phyloP scores from a whole-genome alignment of 1,140 invertebrate genomes.

The Aphelenchoides avenae region DNA sequence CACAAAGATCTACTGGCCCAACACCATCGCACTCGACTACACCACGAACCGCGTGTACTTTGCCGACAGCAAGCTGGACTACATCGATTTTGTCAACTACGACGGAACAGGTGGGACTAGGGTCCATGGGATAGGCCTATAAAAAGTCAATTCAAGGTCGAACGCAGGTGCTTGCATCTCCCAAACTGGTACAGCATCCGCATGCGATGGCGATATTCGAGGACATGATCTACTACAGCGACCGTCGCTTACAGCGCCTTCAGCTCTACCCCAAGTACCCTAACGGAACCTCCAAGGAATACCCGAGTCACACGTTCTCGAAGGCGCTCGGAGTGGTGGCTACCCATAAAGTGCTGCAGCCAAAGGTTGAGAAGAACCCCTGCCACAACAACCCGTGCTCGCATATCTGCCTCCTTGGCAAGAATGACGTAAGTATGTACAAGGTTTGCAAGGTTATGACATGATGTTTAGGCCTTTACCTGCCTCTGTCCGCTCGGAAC shows the following conservation, averaged over 20 bases:
- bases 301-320: constrained; percentile 77
- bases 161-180: constrained; percentile 52
- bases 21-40: constrained; percentile 87
- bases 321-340: constrained; percentile 90
- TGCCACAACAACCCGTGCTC: constrained; percentile 75
- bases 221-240: constrained; percentile 93
- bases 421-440: constrained; percentile 33
- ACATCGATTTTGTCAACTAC: constrained; percentile 96
- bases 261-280: constrained; percentile 58
- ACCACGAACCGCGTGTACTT: constrained; percentile 90
- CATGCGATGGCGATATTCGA: constrained; percentile 89
- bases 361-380: constrained; percentile 70
- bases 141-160: constrained; percentile 75
- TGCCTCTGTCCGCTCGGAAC: constrained; percentile 88
- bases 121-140: not conserved
- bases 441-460: too few relatives aligned
- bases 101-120: constrained; percentile 71
- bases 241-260: constrained; percentile 62
- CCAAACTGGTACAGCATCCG: constrained; percentile 69
- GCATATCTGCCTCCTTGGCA: constrained; percentile 78
- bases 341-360: constrained; percentile 86
- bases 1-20: constrained; percentile 97
- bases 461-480: constrained; percentile 67
- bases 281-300: constrained; percentile 52
- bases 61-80: constrained; percentile 93